phyloP scores from a whole-genome alignment of 1,140 invertebrate species.

The Heliothis virescens region DNA sequence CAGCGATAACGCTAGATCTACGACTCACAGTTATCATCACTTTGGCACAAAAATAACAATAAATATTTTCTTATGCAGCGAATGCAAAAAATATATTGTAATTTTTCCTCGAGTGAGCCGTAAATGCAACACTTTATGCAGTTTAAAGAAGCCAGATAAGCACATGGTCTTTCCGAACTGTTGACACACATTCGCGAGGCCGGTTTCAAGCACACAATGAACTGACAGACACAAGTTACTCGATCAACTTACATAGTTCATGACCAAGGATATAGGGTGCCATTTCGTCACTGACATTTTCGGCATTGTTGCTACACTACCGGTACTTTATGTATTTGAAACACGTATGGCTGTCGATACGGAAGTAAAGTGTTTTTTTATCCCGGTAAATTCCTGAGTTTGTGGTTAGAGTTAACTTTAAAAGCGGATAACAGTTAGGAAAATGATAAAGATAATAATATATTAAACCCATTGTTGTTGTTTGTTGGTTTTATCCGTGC shows the following conservation, averaged over 20 bases:
- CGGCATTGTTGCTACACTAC: neutral
- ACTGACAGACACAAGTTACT: neutral
- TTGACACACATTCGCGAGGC: conserved; percentile 16
- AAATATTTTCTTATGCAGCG: too few relatives aligned
- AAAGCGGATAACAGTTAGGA: neutral
- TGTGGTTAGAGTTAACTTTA: neutral
- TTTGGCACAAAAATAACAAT: too few relatives aligned
- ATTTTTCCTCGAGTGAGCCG: too few relatives aligned
- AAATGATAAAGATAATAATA: too few relatives aligned
- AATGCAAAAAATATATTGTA: too few relatives aligned
- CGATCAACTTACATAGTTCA: conserved; percentile 24
- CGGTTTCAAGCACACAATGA: conserved; percentile 1
- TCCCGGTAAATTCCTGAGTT: neutral
- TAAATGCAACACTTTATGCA: neutral
- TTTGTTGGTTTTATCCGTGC: too few relatives aligned
- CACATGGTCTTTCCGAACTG: neutral
- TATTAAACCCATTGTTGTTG: too few relatives aligned
- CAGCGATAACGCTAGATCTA: neutral
- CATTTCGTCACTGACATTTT: neutral
- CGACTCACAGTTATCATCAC: too few relatives aligned
- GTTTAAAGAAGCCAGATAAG: neutral
- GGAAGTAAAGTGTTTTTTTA: neutral
- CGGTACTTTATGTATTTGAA: neutral
- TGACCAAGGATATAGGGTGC: conserved; percentile 5
- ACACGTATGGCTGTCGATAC: neutral